Conservation (phyloP, 2,113 vertebrate species). For the Misgurnus mizolepis region DNA sequence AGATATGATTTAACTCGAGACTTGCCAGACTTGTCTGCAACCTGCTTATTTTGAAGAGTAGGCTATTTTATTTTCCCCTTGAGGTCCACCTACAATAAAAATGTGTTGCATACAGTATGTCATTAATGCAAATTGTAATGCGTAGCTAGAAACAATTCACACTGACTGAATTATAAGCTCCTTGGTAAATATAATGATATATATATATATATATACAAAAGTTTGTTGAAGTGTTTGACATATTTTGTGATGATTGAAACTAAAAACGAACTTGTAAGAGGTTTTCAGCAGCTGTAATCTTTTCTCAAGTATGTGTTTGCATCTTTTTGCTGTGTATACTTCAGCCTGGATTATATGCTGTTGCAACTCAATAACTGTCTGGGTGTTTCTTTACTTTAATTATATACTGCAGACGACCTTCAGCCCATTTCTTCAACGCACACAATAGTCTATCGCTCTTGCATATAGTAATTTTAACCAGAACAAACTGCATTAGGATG, state of each 20-base stretch:
- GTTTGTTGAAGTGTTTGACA: not conserved
- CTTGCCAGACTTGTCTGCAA: too few species aligned
- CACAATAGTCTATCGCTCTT: constrained; percentile 7
- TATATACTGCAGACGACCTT: constrained; percentile 20
- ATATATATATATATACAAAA: not conserved
- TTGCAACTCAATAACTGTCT: constrained; percentile 11
- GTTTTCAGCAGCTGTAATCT: not conserved
- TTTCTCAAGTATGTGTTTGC: not conserved
- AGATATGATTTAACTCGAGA: not conserved
- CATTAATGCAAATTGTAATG: not conserved
- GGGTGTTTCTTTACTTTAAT: constrained; percentile 22
- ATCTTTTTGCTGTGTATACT: not conserved
- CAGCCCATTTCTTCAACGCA: constrained; percentile 29
- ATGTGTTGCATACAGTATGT: not conserved
- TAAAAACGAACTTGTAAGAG: not conserved
- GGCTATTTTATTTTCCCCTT: too few species aligned
- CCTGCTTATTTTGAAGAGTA: too few species aligned
- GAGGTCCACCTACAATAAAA: too few species aligned
- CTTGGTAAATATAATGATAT: not conserved
- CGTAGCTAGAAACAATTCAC: not conserved
- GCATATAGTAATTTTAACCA: constrained; percentile 32
- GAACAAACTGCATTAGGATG: constrained; percentile 13
- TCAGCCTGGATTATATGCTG: constrained; percentile 23
- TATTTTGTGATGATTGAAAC: not conserved
- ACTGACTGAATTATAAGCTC: not conserved